phyloP scores from a whole-genome alignment of 2,888 invertebrate genomes.

The Julus scandinavius region DNA sequence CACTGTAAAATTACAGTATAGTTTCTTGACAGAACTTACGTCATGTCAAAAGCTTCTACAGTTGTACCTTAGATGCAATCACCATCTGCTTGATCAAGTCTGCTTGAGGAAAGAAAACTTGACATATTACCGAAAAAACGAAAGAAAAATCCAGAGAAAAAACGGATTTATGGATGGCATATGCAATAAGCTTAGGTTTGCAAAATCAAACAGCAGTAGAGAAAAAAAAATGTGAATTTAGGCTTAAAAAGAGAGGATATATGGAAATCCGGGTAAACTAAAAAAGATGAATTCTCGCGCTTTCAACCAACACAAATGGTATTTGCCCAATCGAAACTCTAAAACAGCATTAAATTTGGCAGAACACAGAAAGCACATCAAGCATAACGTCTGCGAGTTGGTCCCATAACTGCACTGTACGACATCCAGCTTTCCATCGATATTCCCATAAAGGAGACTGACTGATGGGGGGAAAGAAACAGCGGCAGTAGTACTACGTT shows the following conservation, averaged over 20 bases:
- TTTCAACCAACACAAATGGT: slow-evolving; percentile 22
- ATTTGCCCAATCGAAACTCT: slow-evolving; percentile 40
- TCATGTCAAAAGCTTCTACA: not conserved
- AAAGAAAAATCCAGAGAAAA: not conserved
- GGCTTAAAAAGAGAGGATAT: not conserved
- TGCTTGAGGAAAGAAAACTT: not conserved
- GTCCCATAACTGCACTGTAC: not conserved
- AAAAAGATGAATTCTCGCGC: slow-evolving; percentile 35
- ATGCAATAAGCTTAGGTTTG: slow-evolving; percentile 13
- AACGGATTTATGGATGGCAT: slow-evolving; percentile 24
- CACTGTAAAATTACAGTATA: not conserved
- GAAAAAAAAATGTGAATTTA: not conserved
- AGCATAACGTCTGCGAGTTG: not conserved
- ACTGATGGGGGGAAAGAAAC: not conserved
- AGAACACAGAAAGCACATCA: slow-evolving; percentile 34
- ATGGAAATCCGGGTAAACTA: slow-evolving; percentile 27
- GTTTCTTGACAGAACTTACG: not conserved
- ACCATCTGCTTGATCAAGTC: not conserved
- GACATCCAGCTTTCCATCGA: slow-evolving; percentile 10
- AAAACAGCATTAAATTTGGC: slow-evolving; percentile 43
- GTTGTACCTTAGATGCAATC: not conserved
- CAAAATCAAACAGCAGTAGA: not conserved
- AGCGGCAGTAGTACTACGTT: not conserved
- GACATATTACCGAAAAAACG: not conserved
- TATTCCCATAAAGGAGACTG: slow-evolving; percentile 40